Conservation (phyloP, 1,140 invertebrate genomes). For the Zaprionus davidi region DNA sequence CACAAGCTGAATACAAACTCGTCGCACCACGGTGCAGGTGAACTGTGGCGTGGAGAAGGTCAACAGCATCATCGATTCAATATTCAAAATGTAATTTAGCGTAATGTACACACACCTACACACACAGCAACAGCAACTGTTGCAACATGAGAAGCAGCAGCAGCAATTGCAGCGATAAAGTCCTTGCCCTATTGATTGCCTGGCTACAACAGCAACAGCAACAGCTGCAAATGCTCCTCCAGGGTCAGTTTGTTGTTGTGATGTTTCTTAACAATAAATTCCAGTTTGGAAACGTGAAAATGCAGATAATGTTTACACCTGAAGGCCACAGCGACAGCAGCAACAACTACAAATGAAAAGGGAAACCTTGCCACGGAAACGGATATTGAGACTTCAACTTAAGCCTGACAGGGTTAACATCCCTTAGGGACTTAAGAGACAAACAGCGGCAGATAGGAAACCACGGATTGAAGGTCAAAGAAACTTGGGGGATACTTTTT, state of each 20-base stretch:
- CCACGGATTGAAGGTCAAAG: too few species aligned
- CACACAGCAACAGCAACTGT: not conserved
- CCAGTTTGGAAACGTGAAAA: slow-evolving; percentile 56
- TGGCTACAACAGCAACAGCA: slow-evolving; percentile 29
- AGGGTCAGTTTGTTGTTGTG: not conserved
- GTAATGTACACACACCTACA: slow-evolving; percentile 69
- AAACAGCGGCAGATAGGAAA: not conserved
- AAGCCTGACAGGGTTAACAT: not conserved
- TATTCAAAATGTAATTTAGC: slow-evolving; percentile 83
- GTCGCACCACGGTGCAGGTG: not conserved
- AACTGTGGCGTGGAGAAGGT: slow-evolving; percentile 33
- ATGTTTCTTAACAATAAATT: slow-evolving; percentile 54
- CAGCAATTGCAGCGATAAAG: slow-evolving; percentile 71
- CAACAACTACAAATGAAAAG: not conserved
- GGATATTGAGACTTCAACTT: slow-evolving; percentile 1
- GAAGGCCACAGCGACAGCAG: slow-evolving; percentile 51
- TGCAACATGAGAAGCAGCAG: slow-evolving; percentile 39
- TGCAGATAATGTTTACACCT: slow-evolving; percentile 71
- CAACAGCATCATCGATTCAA: slow-evolving; percentile 71
- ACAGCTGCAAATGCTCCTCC: slow-evolving; percentile 5
- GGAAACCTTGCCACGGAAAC: not conserved
- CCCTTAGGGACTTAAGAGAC: not conserved
- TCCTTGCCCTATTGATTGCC: slow-evolving; percentile 55
- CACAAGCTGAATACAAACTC: not conserved
- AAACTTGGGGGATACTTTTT: too few species aligned